Evolutionary conservation across 1,140 invertebrate species (phyloP).

Genomic region (Pseudomyrmex dendroicus): DNA sequence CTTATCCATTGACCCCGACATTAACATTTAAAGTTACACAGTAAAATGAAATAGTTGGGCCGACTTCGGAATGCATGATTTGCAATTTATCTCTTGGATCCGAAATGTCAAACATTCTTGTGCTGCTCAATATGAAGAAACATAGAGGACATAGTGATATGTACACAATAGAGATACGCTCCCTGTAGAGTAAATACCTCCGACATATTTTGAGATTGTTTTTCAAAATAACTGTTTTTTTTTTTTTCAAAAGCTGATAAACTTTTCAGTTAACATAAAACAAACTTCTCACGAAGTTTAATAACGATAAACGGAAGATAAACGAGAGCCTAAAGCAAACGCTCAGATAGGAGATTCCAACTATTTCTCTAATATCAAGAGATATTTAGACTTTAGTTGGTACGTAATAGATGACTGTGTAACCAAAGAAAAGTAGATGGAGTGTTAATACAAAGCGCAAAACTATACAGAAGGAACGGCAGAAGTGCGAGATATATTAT

Average conservation of each 20-base stretch:
- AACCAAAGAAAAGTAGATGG: conserved; percentile 46
- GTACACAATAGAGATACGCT: neutral
- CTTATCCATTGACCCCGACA: conserved; percentile 67
- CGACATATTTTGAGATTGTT: conserved; percentile 26
- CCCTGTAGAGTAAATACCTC: neutral
- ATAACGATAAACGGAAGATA: conserved; percentile 10
- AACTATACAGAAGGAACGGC: conserved; percentile 11
- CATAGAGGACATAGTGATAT: neutral
- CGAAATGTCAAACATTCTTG: conserved; percentile 24
- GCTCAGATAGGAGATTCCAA: conserved; percentile 16
- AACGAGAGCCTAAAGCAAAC: conserved; percentile 54
- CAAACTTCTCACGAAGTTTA: conserved; percentile 1
- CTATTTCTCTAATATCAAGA: neutral
- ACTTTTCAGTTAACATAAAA: conserved; percentile 23
- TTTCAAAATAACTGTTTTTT: conserved; percentile 14
- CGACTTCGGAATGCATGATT: conserved; percentile 16
- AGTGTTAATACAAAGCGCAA: conserved; percentile 9
- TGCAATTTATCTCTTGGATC: conserved; percentile 40
- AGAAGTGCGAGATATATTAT: conserved; percentile 52
- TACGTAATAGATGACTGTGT: neutral
- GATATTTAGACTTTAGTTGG: conserved; percentile 15
- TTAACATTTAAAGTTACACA: neutral
- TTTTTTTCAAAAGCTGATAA: conserved; percentile 24
- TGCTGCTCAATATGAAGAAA: conserved; percentile 18
- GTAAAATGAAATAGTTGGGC: conserved; percentile 30